These are phyloP conservation scores for Azemiops feae DNA, from an alignment of 2,113 vertebrate genomes.

Conservation along the genomic window DNA sequence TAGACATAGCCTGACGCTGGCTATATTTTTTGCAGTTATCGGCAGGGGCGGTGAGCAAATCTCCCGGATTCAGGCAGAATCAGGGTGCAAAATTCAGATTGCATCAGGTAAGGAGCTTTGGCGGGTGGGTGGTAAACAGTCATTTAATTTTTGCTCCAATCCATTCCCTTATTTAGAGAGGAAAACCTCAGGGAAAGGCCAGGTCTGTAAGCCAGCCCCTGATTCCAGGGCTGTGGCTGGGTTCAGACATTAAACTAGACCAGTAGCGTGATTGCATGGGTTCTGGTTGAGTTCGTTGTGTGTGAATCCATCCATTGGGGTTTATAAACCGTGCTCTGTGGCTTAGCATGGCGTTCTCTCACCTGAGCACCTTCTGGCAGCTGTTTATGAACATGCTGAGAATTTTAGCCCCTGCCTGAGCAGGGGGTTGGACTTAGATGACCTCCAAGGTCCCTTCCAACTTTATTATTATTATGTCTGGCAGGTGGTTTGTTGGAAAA, in stretches of 20 bases:
- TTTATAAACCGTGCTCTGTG: neutral
- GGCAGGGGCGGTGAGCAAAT: slow-evolving; percentile 98
- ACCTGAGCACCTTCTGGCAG: neutral
- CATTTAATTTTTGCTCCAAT: neutral
- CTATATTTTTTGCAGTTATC: slow-evolving; percentile 82
- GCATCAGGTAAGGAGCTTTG: slow-evolving; percentile 82
- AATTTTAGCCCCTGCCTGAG: neutral
- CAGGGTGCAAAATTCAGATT: slow-evolving; percentile 99
- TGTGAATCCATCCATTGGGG: neutral
- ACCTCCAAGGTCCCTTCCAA: too few species aligned
- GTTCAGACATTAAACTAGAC: too few species aligned
- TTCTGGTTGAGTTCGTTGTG: neutral
- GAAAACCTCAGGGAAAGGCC: neutral
- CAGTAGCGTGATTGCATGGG: neutral
- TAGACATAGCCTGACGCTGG: slow-evolving; percentile 54
- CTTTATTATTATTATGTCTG: too few species aligned
- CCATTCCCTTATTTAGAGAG: neutral
- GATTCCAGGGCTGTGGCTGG: too few species aligned
- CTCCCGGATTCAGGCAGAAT: slow-evolving; percentile 96
- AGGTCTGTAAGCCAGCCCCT: neutral
- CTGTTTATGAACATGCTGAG: neutral
- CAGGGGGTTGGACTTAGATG: too few species aligned
- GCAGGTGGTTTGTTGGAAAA: too few species aligned
- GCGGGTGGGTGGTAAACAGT: neutral
- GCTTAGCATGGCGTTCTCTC: neutral